Evolutionary conservation across 1,140 invertebrate genomes (phyloP), one percentile per base, ranked within the genome.

Genomic region (Camponotus floridanus): DNA sequence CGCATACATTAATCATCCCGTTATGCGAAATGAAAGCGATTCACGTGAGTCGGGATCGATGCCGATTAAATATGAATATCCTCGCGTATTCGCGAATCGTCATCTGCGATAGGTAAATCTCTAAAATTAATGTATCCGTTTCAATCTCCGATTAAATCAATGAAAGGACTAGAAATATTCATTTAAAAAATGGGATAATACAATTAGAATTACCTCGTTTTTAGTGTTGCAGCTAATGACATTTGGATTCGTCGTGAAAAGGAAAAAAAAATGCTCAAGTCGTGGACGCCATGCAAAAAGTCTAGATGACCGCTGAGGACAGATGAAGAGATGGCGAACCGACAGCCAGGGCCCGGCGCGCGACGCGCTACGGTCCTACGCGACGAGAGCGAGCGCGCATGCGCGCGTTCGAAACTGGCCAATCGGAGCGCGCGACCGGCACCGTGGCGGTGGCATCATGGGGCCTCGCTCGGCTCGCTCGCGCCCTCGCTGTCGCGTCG

Each of bases 391-490:
- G 3, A 39, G 8, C 7, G 36, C 91, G 87, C 89, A 33, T 59
- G 84, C 89, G 87, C 45, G 1, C n/a, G 61, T 92, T 91, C 86
- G 86, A 91, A 92, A 86, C 39, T 0, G 21, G 11, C 91, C 91
- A 91, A 92, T 91, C 11, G 57, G 13, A 45, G 18, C 0, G 0
- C 6, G 0, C 31, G 36, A 59, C 7, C 36, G 68, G 3, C 84
- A 89, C 48, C 64, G 76, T 80, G 79, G 91, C 55, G 71, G 87
- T 79, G 84, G 71, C 87, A 88, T 11, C 45, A 87, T 81, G 87
- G 91, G 91, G 91, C 59, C 81, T 81, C 87, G 79, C 59, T 73
- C 79, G 88, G 86, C 81, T 81, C 87, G 79, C 59, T 73, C 79
- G 88, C 87, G 76, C 91, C 89, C 85, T 91, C 90, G 78, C n/a